Base-by-base conservation (phyloP, 2,113 vertebrate species). In the Pampusana beccarii region DNA sequence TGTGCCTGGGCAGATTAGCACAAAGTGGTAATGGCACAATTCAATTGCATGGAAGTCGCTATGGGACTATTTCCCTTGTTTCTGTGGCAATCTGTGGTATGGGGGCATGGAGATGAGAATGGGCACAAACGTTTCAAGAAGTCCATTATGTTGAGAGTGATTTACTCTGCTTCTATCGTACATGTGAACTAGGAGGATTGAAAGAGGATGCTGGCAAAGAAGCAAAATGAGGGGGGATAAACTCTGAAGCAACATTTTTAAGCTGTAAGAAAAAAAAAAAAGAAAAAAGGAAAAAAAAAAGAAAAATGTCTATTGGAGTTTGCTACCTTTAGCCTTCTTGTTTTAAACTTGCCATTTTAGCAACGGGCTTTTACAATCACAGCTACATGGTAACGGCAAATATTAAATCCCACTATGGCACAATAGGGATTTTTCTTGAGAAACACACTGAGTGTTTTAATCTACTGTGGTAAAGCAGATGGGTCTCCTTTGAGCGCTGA, bases 61-160 rank as follows among this genome's bases (percentile, higher is more conserved):
- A 1, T 13, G 28, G 38, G 50, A 44, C 0, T 2, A 40, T 42
- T 72, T 20, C 13, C 13, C 40, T 56, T 36, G 10, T 80, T 90
- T 75, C 46, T 86, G 40, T 2, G 3, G n/a, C n/a, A 54, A 34
- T n/a, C 20, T 40, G 16, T 20, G 2, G 16, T 23, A 38, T 6
- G 8, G 50, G 24, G 36, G 36, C 9, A 19, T 2, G 28, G 46
- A 62, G 17, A 46, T 33, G 42, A 73, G 28, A 57, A 61, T 0
- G 0, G 23, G 4, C 36, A 25, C 29, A 40, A 69, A 28, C 21
- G 36, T 11, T 21, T 40, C 0, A 0, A 92, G 38, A 64, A 50
- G 8, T 54, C 34, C 18, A 29, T 66, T 88, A 10, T 46, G 34
- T 8, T 26, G 20, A 80, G 19, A 94, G 46, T 2, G 34, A 16